Conservation (phyloP, 2,888 invertebrate species). For the Diplolepis rosae region DNA sequence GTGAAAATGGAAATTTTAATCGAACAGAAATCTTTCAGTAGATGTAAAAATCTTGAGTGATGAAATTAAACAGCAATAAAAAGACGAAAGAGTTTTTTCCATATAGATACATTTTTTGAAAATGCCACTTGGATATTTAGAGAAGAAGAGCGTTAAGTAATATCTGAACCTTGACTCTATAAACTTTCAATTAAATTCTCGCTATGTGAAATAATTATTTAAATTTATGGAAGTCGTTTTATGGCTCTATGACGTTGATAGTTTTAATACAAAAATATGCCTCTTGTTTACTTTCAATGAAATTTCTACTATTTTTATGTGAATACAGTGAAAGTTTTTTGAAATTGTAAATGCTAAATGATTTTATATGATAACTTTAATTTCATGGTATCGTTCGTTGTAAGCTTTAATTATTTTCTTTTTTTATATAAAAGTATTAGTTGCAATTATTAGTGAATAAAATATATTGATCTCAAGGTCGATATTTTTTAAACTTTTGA, state of each 20-base stretch:
- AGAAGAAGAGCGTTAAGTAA: neutral
- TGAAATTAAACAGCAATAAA: neutral
- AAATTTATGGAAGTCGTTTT: neutral
- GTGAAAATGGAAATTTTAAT: neutral
- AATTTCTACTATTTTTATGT: slow-evolving; percentile 19
- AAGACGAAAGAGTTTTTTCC: neutral
- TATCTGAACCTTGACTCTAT: neutral
- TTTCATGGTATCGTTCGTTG: neutral
- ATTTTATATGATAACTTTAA: slow-evolving; percentile 13
- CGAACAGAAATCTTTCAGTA: neutral
- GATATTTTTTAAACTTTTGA: too few relatives aligned
- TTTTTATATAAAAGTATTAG: neutral
- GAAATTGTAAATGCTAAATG: neutral
- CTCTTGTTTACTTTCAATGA: slow-evolving; percentile 2
- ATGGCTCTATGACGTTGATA: slow-evolving; percentile 3
- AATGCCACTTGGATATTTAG: neutral
- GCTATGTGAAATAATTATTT: neutral
- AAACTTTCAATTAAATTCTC: slow-evolving; percentile 11
- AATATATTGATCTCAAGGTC: too few relatives aligned
- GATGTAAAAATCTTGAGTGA: neutral
- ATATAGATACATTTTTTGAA: neutral
- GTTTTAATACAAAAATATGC: neutral
- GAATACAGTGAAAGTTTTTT: neutral
- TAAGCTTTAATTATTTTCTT: neutral
- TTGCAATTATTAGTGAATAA: too few relatives aligned